Evolutionary conservation across 2,113 vertebrate genomes (phyloP).

Genomic region (Taurulus bubalis): DNA sequence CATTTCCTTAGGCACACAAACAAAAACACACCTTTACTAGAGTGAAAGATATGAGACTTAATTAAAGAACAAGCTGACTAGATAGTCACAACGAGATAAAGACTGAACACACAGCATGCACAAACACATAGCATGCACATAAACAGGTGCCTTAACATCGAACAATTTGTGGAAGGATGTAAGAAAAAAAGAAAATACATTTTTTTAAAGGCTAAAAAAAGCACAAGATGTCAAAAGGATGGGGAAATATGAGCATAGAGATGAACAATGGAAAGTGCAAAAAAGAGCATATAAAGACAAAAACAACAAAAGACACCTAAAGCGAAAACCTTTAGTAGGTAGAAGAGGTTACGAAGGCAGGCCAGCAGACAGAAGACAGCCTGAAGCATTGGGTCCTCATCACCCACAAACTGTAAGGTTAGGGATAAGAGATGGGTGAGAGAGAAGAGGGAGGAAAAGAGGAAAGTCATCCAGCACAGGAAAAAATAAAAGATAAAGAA

Average conservation of each 20-base stretch:
- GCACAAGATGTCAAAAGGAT: background rate
- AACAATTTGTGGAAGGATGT: background rate
- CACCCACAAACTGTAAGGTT: slow-evolving; percentile 89
- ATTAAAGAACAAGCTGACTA: background rate
- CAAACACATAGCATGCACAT: slow-evolving; percentile 5
- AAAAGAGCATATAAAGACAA: slow-evolving; percentile 16
- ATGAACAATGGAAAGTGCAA: background rate
- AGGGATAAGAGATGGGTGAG: slow-evolving; percentile 81
- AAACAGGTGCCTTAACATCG: background rate
- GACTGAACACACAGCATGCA: slow-evolving; percentile 6
- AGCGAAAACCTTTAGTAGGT: slow-evolving; percentile 96
- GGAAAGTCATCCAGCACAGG: slow-evolving; percentile 12
- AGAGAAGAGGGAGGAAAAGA: background rate
- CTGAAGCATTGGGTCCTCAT: slow-evolving; percentile 94
- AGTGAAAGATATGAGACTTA: background rate
- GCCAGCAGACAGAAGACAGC: slow-evolving; percentile 96
- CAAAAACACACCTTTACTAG: background rate
- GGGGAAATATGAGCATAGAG: background rate
- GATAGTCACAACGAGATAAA: background rate
- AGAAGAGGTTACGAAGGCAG: slow-evolving; percentile 98
- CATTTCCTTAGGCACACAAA: slow-evolving; percentile 84
- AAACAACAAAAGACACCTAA: slow-evolving; percentile 75
- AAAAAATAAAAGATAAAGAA: background rate
- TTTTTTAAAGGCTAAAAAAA: background rate
- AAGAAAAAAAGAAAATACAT: background rate